Evolutionary conservation across 2,888 invertebrate species (phyloP).

Genomic region (Cistogaster globosa): DNA sequence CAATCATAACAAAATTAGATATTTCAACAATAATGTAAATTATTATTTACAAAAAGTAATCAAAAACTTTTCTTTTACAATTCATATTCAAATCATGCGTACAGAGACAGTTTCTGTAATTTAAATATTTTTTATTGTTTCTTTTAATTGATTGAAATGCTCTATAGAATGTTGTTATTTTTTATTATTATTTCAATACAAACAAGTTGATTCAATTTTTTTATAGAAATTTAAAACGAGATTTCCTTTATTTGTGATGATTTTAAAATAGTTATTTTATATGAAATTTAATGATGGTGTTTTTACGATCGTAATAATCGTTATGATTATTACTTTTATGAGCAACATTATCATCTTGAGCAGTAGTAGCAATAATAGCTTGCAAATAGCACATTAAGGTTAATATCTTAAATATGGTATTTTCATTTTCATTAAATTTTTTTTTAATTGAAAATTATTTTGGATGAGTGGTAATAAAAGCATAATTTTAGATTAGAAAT

Average conservation of each 20-base stretch:
- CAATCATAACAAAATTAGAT: conserved; percentile 68
- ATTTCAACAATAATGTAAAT: conserved; percentile 70
- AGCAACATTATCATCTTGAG: conserved; percentile 31
- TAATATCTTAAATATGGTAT: conserved; percentile 1
- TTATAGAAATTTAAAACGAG: conserved; percentile 15
- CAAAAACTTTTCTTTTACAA: background rate
- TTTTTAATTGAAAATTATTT: too few relatives aligned
- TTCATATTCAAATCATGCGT: conserved; percentile 44
- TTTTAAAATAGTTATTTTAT: background rate
- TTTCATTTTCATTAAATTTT: too few relatives aligned
- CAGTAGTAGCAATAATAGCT: conserved; percentile 23
- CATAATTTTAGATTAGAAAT: too few relatives aligned
- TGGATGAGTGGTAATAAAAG: too few relatives aligned
- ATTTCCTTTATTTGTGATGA: background rate
- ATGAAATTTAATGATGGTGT: conserved; percentile 53
- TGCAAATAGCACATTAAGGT: conserved; percentile 14
- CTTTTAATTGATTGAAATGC: too few relatives aligned
- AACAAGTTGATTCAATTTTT: conserved; percentile 25
- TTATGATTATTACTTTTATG: conserved; percentile 67
- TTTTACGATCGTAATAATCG: conserved; percentile 66
- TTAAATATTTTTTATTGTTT: conserved; percentile 8
- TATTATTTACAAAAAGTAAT: conserved; percentile 28
- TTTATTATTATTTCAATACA: background rate
- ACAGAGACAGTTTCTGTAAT: conserved; percentile 17
- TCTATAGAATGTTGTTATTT: background rate